Evolutionary conservation across 2,888 invertebrate species (phyloP).

Genomic region (Pomacea canaliculata): DNA sequence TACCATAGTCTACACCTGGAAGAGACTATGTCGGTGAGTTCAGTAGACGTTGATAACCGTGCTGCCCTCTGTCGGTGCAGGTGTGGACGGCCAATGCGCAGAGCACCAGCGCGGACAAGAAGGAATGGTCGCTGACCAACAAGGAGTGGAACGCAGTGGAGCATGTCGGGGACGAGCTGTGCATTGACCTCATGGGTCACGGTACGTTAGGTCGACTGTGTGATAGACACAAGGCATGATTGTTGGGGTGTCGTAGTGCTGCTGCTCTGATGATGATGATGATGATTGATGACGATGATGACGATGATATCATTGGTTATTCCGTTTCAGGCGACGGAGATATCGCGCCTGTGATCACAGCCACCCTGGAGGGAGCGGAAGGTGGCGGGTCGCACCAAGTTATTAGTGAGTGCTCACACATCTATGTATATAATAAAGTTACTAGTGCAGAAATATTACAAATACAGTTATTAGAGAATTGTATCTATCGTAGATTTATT

Average conservation of each 20-base stretch:
- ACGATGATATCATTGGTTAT: too few species aligned
- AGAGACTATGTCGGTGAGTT: neutral
- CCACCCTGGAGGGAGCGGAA: constrained; percentile 13
- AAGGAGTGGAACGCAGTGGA: constrained; percentile 24
- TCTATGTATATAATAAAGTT: too few species aligned
- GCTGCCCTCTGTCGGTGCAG: neutral
- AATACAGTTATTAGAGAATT: too few species aligned
- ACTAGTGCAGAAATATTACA: too few species aligned
- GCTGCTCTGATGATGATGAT: too few species aligned
- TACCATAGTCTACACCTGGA: too few species aligned
- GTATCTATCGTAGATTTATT: too few species aligned
- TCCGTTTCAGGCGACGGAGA: constrained; percentile 20
- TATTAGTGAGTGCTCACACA: too few species aligned
- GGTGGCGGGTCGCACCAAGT: neutral
- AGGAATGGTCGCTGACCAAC: constrained; percentile 14
- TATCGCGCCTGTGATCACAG: constrained; percentile 11
- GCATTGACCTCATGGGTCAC: constrained; percentile 22
- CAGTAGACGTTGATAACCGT: neutral
- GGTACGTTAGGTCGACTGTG: neutral
- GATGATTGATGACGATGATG: too few species aligned
- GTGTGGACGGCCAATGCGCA: constrained; percentile 19
- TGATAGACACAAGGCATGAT: too few species aligned
- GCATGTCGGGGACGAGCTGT: constrained; percentile 25
- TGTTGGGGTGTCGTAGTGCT: too few species aligned
- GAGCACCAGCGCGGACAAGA: neutral